Evolutionary conservation across 2,113 vertebrate species (phyloP).

Genomic region (Maccullochella peelii): DNA sequence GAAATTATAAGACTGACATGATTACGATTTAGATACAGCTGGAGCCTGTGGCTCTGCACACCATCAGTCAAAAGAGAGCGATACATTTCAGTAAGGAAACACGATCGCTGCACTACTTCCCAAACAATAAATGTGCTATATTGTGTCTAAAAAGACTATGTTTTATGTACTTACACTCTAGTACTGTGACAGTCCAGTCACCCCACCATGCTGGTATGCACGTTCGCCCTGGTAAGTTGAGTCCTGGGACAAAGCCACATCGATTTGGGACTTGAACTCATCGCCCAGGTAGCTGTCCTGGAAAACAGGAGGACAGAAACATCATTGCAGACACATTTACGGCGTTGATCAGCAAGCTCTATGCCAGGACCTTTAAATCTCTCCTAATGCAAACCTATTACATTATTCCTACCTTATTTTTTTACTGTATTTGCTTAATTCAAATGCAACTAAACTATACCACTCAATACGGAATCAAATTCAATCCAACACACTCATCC

Average conservation of each 20-base stretch:
- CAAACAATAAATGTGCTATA: background rate
- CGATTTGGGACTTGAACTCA: slow-evolving; percentile 99
- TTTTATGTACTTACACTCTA: slow-evolving; percentile 91
- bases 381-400: background rate
- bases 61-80: background rate
- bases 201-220: slow-evolving; percentile 98
- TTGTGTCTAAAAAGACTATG: background rate
- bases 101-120: background rate
- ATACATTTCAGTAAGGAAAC: background rate
- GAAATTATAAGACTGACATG: background rate
- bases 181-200: slow-evolving; percentile 99
- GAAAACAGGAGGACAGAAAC: slow-evolving; percentile 32
- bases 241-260: slow-evolving; percentile 98
- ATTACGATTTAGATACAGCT: background rate
- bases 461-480: background rate
- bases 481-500: background rate
- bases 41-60: background rate
- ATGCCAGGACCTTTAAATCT: background rate
- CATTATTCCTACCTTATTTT: background rate
- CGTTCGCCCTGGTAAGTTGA: slow-evolving; percentile 99
- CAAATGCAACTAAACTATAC: background rate
- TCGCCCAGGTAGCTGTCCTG: slow-evolving; percentile 99
- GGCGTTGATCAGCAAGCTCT: background rate
- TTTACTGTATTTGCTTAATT: background rate
- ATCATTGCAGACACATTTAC: background rate